Evolutionary conservation across 1,140 invertebrate species (phyloP).

Genomic region (Leguminivora glycinivorella): DNA sequence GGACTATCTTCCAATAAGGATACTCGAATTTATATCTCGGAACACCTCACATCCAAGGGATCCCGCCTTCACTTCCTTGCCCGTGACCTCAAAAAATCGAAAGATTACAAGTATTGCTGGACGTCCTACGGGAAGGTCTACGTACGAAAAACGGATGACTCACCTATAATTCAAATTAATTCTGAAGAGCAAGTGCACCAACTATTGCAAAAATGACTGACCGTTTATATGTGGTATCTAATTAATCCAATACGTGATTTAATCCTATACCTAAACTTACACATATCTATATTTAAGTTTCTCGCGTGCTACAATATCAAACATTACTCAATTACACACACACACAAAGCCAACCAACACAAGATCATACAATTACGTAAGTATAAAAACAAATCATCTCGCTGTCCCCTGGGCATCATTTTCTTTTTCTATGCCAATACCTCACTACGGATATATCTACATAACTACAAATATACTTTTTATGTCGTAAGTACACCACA

Average conservation of each 20-base stretch:
- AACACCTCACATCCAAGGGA: background rate
- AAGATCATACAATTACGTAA: too few species aligned
- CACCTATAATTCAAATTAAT: background rate
- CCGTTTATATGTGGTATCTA: background rate
- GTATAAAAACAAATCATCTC: too few species aligned
- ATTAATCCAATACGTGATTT: too few species aligned
- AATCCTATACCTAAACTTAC: too few species aligned
- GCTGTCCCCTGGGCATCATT: too few species aligned
- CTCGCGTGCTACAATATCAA: too few species aligned
- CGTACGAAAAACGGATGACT: background rate
- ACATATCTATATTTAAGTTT: too few species aligned
- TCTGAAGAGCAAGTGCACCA: background rate
- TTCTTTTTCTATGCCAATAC: too few species aligned
- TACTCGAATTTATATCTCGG: background rate
- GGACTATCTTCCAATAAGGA: background rate
- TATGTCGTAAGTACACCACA: too few species aligned
- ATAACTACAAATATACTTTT: background rate
- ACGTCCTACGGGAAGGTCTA: background rate
- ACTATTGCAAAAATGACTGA: background rate
- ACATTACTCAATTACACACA: too few species aligned
- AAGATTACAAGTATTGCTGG: conserved; percentile 16
- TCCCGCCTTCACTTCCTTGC: background rate
- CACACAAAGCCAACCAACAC: too few species aligned
- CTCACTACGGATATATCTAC: too few species aligned
- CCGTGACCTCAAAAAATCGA: background rate